Evolutionary conservation across 2,113 vertebrate genomes (phyloP), one percentile per base, ranked within the genome.

Genomic region (Caranx melampygus): DNA sequence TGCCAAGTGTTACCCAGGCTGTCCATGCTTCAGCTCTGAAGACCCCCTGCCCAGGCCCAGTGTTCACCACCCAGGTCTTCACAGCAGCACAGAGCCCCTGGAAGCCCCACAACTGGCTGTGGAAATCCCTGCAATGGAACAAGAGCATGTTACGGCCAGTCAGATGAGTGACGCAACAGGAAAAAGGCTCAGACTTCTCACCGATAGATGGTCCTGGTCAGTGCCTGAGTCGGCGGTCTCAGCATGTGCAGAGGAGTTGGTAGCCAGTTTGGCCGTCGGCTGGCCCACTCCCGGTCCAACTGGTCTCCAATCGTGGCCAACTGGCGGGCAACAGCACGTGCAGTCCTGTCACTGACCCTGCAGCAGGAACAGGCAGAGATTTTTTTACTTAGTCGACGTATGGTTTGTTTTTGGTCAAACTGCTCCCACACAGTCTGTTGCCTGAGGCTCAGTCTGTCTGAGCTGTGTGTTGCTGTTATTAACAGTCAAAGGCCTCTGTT

Each of bases 251-350:
- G 75, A 49, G 79, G 83, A 37, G 40, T 49, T 2, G 81, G 88
- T 35, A 73, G 82, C 71, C 76, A 40, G 76, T 85, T 65, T 0
- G 44, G 81, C n/a, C 52, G 77, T 64, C 80, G 77, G 34, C 78
- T 49, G 8, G 82, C 55, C 92, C 87, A 86, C 40, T 90, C 89
- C 49, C 31, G 67, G 55, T 96, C 92, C 85, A 96, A 81, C 65
- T 96, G 94, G 14, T 99, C 97, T 14, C 96, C 97, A 0, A 97
- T 97, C 18, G 85, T 74, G 49, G 97, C 97, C 92, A 98, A 92
- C 85, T 95, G 96, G 5, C 26, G 94, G 65, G 96, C 97, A 66
- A 97, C 72, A 47, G 75, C 88, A 73, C 54, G 85, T 0, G 89
- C 81, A 40, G 91, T 93, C 44, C 95, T 95, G 90, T 79, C 68